Percentiles rank a stretch among this genome's conserved stretches.
Evolutionary conservation across 2,797 vertebrate species (phyloP).

Genomic region (Intellagama lesueurii): DNA sequence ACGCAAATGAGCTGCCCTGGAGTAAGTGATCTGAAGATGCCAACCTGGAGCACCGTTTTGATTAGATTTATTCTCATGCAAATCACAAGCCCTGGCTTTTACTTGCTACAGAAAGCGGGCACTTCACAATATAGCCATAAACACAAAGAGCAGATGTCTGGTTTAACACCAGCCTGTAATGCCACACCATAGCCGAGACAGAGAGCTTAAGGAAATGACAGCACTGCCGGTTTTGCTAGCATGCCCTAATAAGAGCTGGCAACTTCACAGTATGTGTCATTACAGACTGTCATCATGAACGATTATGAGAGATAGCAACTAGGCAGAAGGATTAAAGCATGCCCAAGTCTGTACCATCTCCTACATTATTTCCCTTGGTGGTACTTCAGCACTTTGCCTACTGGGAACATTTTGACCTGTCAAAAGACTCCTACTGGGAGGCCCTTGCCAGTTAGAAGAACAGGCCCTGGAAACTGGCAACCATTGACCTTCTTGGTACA

Average conservation of each 20-base stretch:
- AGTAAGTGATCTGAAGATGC: neutral
- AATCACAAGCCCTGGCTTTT: conserved; percentile 20
- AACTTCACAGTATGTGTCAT: conserved; percentile 61
- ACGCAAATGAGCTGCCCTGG: neutral
- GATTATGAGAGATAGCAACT: conserved; percentile 58
- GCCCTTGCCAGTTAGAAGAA: neutral
- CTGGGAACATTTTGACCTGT: neutral
- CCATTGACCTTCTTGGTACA: neutral
- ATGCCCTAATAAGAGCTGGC: conserved; percentile 58
- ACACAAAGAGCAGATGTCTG: conserved; percentile 59
- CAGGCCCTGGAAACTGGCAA: neutral
- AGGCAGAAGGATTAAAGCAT: conserved; percentile 55
- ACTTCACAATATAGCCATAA: conserved; percentile 35
- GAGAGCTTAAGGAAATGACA: conserved; percentile 52
- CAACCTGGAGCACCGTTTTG: neutral
- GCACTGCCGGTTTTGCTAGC: conserved; percentile 35
- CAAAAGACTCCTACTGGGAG: neutral
- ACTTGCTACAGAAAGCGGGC: neutral
- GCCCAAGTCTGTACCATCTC: conserved; percentile 40
- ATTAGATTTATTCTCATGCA: conserved; percentile 20
- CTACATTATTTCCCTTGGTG: conserved; percentile 32
- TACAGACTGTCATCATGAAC: conserved; percentile 62
- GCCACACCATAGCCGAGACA: conserved; percentile 48
- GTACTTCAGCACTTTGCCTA: neutral
- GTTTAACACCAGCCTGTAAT: conserved; percentile 58